Conservation (phyloP, 2,113 vertebrate genomes). For the Leucopternis melanops region DNA sequence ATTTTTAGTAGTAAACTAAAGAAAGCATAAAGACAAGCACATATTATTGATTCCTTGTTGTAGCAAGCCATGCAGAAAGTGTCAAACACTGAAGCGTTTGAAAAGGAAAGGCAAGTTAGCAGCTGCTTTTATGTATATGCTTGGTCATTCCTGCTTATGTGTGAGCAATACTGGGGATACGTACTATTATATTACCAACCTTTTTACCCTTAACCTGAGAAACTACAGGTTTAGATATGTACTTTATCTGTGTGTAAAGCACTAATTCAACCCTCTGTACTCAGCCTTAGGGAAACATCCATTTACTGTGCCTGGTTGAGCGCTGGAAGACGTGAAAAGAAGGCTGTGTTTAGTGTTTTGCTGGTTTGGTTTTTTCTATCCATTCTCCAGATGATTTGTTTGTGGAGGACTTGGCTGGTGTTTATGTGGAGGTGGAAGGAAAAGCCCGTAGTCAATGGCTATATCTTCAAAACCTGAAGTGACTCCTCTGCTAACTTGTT, state of each 20-base stretch:
- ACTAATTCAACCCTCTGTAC: slow-evolving; percentile 5
- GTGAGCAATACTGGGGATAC: neutral
- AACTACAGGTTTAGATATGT: neutral
- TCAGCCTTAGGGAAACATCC: neutral
- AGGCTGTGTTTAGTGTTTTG: neutral
- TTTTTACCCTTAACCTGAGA: neutral
- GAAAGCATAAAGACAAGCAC: neutral
- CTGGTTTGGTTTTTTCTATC: neutral
- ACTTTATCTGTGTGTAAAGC: neutral
- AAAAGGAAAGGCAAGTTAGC: neutral
- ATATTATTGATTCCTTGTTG: neutral
- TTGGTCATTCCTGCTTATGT: neutral
- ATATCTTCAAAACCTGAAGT: neutral
- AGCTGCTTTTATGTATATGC: neutral
- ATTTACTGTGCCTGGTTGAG: neutral
- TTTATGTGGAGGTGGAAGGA: neutral
- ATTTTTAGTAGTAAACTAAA: neutral
- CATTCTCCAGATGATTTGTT: neutral
- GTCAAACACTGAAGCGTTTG: neutral
- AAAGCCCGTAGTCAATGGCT: neutral
- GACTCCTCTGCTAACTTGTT: slow-evolving; percentile 1
- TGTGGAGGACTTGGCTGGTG: slow-evolving; percentile 11
- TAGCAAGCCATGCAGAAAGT: neutral
- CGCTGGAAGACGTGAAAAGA: neutral
- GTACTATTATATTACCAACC: neutral